A percentile compares a stretch with the other conserved stretches of the same genome.
Conservation (phyloP, 2,113 vertebrate genomes). For the Lepidiolamprologus cunningtoni region DNA sequence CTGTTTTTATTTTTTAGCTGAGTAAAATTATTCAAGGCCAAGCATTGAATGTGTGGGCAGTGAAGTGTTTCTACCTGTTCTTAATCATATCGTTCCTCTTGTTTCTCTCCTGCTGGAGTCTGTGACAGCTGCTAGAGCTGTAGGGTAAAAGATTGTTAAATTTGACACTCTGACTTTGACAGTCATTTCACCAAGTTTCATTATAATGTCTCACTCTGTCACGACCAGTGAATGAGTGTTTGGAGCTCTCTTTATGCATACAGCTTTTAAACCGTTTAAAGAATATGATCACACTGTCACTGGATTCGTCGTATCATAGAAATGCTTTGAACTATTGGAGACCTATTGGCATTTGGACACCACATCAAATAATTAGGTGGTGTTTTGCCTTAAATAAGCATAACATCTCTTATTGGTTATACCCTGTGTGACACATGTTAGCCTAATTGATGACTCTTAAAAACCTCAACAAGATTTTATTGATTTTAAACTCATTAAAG, state of each 20-base stretch:
- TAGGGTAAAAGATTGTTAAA: background rate
- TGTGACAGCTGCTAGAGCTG: background rate
- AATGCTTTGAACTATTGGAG: background rate
- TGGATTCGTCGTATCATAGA: background rate
- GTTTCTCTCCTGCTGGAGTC: background rate
- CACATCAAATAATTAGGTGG: background rate
- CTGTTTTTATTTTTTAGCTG: background rate
- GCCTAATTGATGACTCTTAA: background rate
- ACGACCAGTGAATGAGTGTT: background rate
- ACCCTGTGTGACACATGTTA: background rate
- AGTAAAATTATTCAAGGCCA: background rate
- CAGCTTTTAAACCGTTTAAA: background rate
- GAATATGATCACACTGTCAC: background rate
- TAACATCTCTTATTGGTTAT: background rate
- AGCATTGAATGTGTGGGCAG: background rate
- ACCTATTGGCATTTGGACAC: background rate
- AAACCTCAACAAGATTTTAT: background rate
- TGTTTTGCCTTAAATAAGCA: background rate
- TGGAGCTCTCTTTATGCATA: background rate
- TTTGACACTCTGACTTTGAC: background rate
- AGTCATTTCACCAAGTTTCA: background rate
- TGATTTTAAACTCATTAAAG: background rate
- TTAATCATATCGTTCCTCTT: background rate
- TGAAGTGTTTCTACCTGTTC: background rate
- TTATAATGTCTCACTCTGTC: background rate